A percentile compares a stretch with the other conserved stretches of the same genome.
Conservation (phyloP, 2,113 vertebrate species). For the Trinectes maculatus region DNA sequence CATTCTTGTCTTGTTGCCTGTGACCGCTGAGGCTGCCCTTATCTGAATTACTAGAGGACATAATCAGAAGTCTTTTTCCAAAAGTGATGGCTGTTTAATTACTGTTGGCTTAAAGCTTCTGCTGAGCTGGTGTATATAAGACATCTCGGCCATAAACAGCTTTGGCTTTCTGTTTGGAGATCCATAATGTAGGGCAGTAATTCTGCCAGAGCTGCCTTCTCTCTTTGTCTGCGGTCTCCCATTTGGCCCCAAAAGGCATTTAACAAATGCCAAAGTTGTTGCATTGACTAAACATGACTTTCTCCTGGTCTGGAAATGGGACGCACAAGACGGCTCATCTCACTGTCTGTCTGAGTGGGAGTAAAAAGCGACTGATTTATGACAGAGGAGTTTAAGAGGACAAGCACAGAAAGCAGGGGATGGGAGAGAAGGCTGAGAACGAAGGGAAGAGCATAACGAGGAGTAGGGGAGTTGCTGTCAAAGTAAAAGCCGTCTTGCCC, state of each 20-base stretch:
- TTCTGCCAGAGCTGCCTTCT: slow-evolving; percentile 57
- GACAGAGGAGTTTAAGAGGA: not conserved
- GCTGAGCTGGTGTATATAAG: slow-evolving; percentile 49
- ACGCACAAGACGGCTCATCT: slow-evolving; percentile 52
- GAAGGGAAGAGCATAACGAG: not conserved
- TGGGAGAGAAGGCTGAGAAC: not conserved
- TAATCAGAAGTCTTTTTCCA: slow-evolving; percentile 57
- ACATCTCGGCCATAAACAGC: slow-evolving; percentile 54
- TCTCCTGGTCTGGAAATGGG: slow-evolving; percentile 41
- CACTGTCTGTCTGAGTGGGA: slow-evolving; percentile 29
- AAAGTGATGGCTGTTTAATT: slow-evolving; percentile 64
- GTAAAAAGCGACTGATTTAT: slow-evolving; percentile 26
- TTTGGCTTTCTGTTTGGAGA: slow-evolving; percentile 53
- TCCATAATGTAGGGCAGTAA: slow-evolving; percentile 56
- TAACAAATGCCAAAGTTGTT: slow-evolving; percentile 65
- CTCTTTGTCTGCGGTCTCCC: slow-evolving; percentile 72
- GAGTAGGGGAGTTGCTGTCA: not conserved
- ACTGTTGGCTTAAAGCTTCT: slow-evolving; percentile 40
- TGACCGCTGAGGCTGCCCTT: slow-evolving; percentile 54
- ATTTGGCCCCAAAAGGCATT: slow-evolving; percentile 61
- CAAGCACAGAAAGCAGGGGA: not conserved
- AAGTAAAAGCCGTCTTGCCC: slow-evolving; percentile 15
- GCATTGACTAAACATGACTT: slow-evolving; percentile 62
- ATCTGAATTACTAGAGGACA: slow-evolving; percentile 54
- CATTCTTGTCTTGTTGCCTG: slow-evolving; percentile 58